Percentiles rank a stretch among this genome's conserved stretches.
phyloP scores from a whole-genome alignment of 2,113 vertebrate species.

The Lepus americanus region DNA sequence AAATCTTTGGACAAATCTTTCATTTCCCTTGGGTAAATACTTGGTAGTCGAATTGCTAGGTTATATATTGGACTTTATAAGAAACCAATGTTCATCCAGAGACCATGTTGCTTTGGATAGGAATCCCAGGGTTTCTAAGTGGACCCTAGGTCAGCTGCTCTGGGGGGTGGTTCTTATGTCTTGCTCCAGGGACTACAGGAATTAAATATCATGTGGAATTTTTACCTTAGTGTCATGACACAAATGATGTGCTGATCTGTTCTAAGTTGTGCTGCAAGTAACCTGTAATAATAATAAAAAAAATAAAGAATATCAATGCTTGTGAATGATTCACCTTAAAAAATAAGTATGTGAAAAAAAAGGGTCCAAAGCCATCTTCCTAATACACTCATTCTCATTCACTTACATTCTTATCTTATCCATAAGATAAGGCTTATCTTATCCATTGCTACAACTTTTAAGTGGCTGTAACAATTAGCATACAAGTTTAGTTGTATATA shows the following conservation, averaged over 20 bases:
- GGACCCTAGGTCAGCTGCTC: not conserved
- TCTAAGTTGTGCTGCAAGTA: not conserved
- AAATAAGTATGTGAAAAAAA: not conserved
- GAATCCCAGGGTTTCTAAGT: slow-evolving; percentile 29
- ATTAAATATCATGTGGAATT: not conserved
- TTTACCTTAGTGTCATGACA: not conserved
- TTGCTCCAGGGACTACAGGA: not conserved
- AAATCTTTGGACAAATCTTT: slow-evolving; percentile 63
- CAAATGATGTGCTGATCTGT: not conserved
- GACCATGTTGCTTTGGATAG: not conserved
- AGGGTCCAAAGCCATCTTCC: not conserved
- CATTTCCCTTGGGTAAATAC: slow-evolving; percentile 60
- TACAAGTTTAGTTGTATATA: not conserved
- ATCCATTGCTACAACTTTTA: not conserved
- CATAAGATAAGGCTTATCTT: not conserved
- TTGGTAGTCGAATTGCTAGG: not conserved
- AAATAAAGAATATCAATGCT: not conserved
- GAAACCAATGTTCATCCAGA: slow-evolving; percentile 7
- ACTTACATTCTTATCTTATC: not conserved
- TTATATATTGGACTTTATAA: slow-evolving; percentile 46
- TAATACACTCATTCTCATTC: not conserved
- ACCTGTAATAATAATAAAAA: not conserved
- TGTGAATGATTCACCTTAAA: not conserved
- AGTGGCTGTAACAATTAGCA: not conserved
- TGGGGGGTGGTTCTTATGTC: not conserved